Evolutionary conservation across 2,888 invertebrate genomes (phyloP).

Genomic region (Noctua janthina): DNA sequence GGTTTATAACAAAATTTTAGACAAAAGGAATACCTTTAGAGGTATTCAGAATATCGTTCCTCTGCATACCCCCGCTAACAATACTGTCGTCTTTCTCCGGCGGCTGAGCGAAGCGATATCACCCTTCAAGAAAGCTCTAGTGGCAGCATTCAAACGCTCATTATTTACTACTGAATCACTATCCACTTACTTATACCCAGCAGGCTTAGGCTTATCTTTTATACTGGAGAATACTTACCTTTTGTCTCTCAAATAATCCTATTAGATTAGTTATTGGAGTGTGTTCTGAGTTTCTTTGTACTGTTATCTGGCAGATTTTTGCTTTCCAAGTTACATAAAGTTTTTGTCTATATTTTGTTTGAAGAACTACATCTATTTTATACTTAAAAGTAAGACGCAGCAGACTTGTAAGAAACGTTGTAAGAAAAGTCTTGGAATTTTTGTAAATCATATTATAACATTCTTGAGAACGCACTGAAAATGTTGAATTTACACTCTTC

Average conservation of each 20-base stretch:
- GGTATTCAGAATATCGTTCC: conserved; percentile 45
- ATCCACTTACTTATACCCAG: conserved; percentile 45
- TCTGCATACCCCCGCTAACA: conserved; percentile 54
- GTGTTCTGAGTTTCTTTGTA: neutral
- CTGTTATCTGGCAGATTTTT: neutral
- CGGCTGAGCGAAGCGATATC: conserved; percentile 64
- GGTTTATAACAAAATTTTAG: neutral
- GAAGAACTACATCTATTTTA: neutral
- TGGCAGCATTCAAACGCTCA: conserved; percentile 62
- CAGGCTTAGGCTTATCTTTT: conserved; percentile 49
- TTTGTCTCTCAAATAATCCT: conserved; percentile 25
- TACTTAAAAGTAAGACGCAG: neutral
- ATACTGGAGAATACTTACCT: conserved; percentile 12
- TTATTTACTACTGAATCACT: conserved; percentile 62
- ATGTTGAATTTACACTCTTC: neutral
- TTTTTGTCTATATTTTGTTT: neutral
- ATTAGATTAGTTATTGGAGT: neutral
- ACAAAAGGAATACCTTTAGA: neutral
- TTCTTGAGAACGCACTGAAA: neutral
- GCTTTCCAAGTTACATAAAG: neutral
- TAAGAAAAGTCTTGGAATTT: neutral
- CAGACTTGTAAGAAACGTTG: neutral
- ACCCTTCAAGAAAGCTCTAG: conserved; percentile 46
- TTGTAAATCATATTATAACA: neutral
- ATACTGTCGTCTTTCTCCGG: conserved; percentile 57